A percentile compares a stretch with the other conserved stretches of the same genome.
Evolutionary conservation across 2,113 vertebrate genomes (phyloP).

Genomic region (Melanerpes formicivorus): DNA sequence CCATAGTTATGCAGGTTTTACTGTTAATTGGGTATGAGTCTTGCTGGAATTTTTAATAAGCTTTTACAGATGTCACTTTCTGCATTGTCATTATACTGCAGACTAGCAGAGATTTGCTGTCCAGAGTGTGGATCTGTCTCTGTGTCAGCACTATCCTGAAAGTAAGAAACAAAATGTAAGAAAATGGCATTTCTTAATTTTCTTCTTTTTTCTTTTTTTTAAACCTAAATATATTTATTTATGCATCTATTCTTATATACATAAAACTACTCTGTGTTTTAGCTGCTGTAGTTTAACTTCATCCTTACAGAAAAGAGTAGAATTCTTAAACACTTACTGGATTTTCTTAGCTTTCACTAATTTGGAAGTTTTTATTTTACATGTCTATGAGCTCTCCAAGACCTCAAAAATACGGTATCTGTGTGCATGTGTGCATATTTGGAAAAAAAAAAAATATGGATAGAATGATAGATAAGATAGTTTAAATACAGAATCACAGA

Average conservation of each 20-base stretch:
- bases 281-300: neutral
- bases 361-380: neutral
- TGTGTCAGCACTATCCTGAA: neutral
- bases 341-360: neutral
- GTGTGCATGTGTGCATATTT: neutral
- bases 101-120: neutral
- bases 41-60: neutral
- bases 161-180: neutral
- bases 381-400: neutral
- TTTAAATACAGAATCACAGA: too few species aligned
- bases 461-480: neutral
- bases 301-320: neutral
- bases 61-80: neutral
- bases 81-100: neutral
- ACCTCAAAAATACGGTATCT: neutral
- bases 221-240: neutral
- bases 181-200: neutral
- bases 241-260: too few species aligned
- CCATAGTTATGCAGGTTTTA: neutral
- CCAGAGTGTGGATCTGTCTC: neutral
- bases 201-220: neutral
- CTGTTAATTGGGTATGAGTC: neutral
- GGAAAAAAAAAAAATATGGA: neutral
- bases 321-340: neutral
- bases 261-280: neutral